Base-by-base conservation (phyloP, 2,888 invertebrate species). In the Amblyjoppa fuscipennis region DNA sequence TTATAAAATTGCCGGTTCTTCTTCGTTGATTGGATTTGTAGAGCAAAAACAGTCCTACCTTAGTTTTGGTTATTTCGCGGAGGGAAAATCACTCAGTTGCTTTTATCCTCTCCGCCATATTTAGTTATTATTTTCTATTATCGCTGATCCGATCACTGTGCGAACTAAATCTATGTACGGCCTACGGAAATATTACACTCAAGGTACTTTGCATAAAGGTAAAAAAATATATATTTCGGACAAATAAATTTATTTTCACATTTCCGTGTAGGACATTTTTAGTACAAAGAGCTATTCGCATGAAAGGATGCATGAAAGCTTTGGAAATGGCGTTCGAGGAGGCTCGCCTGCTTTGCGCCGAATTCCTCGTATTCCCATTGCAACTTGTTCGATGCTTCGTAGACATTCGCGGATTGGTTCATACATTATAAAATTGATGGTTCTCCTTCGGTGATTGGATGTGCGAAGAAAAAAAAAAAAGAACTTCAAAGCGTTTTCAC, bases 401-500 rank as follows among this genome's bases (percentile, higher is more conserved):
- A 64, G 6, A n/a, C 64, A 5, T 25, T 25, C 11, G 25, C 59
- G 28, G 11, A 59, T 28, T 59, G 59, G 76, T 51, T 56, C 38
- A 59, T 61, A 45, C 28, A 74, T 74, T 73, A 45, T 28, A 49
- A 68, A 45, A 73, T 51, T 49, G 38, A 73, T 78, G 56, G 59
- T 78, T 83, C 59, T 49, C n/a, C 28, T 28, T 56, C 56, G 49
- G 61, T 61, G 41, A 59, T 74, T 31, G 61, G 41, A 74, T 74
- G 61, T 25, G 38, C 51, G 31, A 45, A 49, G 7, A 41, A 38
- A 38, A 41, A 7, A 31, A 56, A 61, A 61, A 51, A 41, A 49
- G 61, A 78, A 83, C 78, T 70, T 69, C 66, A 71, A 78, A 73
- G 66, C 20, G 59, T 69, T 49, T 53, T 78, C 68, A 73, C 83